Evolutionary conservation across 2,888 invertebrate species (phyloP), one percentile per base, ranked within the genome.

Genomic region (Athalia rosae): DNA sequence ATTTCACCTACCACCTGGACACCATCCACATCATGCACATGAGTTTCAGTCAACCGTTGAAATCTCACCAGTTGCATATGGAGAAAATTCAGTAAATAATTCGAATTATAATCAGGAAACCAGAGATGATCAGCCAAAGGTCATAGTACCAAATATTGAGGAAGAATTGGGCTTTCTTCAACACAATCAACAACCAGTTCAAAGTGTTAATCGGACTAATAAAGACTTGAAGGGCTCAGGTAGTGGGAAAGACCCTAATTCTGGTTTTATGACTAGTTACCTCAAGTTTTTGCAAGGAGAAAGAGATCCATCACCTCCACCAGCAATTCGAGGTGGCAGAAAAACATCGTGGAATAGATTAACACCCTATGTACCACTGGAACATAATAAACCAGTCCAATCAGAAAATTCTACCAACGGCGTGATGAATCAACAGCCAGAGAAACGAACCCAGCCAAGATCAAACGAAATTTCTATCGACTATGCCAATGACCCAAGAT

Each of bases 241-340:
- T 80, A 91, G 91, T 84, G 92, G 92, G 84, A 88, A 86, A 69
- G 88, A 90, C 81, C 93, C 93, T 79, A 93, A 94, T 84, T 93
- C 94, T 74, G 95, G 95, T 80, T 96, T 96, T 90, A 95, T 96
- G 95, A 95, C 95, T 88, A 96, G 96, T 90, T 96, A 96, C 90
- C 92, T 96, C 83, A 96, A 96, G 90, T 96, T 96, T 90, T 91
- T 95, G 82, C 94, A 95, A 91, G 96, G 96, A 82, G 96, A 96
- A 88, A 92, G 95, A 63, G 96, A 96, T 83, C 94, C 94, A 64
- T 95, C 96, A 81, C 95, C 96, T 41, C 95, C 96, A 76, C 95
- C 95, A 79, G 92, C 93, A 82, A 91, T 93, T 85, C 91, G 94
- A 81, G 93, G 93, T 81, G 93, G 93, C 80, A 92, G 94, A 84